Conservation (phyloP, 1,140 invertebrate genomes). For the Homalodisca vitripennis region DNA sequence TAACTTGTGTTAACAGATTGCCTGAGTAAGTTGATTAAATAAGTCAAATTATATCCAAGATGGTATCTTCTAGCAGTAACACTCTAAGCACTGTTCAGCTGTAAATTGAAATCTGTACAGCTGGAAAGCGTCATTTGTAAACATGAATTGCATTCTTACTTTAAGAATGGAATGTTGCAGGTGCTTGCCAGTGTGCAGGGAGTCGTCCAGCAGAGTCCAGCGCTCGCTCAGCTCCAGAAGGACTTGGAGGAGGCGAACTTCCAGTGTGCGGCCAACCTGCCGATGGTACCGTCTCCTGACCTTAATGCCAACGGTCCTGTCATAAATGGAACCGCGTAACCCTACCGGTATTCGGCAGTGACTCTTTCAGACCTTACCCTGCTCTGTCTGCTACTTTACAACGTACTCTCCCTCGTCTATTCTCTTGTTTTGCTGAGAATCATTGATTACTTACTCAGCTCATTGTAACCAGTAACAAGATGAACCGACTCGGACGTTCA, state of each 20-base stretch:
- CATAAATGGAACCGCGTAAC: constrained; percentile 4
- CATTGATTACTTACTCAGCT: constrained; percentile 1
- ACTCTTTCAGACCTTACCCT: background rate
- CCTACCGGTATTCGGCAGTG: too few species aligned
- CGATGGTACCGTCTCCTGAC: constrained; percentile 46
- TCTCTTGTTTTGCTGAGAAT: background rate
- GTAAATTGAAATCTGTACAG: too few species aligned
- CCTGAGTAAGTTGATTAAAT: too few species aligned
- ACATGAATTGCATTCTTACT: too few species aligned
- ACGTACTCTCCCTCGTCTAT: background rate
- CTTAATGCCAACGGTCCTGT: constrained; percentile 48
- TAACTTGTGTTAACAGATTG: too few species aligned
- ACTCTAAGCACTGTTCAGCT: too few species aligned
- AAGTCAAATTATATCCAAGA: too few species aligned
- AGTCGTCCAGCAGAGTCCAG: constrained; percentile 49
- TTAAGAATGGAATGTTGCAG: constrained; percentile 41
- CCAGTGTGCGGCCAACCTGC: constrained; percentile 46
- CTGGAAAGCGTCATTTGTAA: too few species aligned
- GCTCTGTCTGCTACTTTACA: background rate
- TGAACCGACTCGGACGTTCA: too few species aligned
- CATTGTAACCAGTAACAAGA: too few species aligned
- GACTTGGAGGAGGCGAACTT: constrained; percentile 51
- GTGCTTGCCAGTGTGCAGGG: constrained; percentile 48
- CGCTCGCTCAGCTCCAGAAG: constrained; percentile 47
- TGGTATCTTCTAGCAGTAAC: too few species aligned